A percentile compares a stretch with the other conserved stretches of the same genome.
These are phyloP conservation scores for Listrodromus nycthemerus DNA, from an alignment of 2,888 invertebrate genomes.

Conservation along the genomic window DNA sequence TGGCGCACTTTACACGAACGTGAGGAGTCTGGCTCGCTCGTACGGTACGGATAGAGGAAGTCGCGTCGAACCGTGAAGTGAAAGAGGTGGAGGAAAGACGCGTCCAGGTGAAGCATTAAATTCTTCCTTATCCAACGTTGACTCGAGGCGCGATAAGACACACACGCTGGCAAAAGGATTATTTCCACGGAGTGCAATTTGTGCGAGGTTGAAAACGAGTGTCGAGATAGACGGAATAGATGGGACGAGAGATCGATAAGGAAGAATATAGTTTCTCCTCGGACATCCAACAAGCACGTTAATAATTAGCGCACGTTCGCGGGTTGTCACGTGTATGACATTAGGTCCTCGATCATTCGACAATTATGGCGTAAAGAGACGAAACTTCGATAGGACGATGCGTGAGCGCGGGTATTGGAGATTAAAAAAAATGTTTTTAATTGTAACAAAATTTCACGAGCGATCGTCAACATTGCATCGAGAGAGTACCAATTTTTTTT, in stretches of 20 bases:
- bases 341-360: conserved; percentile 15
- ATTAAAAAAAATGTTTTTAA: background rate
- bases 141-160: conserved; percentile 52
- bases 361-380: background rate
- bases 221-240: background rate
- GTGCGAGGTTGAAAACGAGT: conserved; percentile 11
- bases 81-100: conserved; percentile 4
- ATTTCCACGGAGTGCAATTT: conserved; percentile 38
- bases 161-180: conserved; percentile 39
- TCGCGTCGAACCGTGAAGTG: background rate
- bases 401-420: background rate
- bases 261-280: conserved; percentile 49
- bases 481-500: background rate
- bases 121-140: conserved; percentile 49
- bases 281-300: conserved; percentile 36
- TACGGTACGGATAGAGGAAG: background rate
- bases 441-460: too few relatives aligned
- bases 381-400: background rate
- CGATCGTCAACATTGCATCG: background rate
- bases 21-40: background rate
- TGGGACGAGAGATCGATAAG: conserved; percentile 55
- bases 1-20: background rate
- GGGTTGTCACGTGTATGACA: conserved; percentile 5
- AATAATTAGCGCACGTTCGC: conserved; percentile 51
- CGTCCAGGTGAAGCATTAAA: conserved; percentile 53